Evolutionary conservation across 2,888 invertebrate genomes (phyloP), one percentile per base, ranked within the genome.

Genomic region (Coleophora flavipennella): DNA sequence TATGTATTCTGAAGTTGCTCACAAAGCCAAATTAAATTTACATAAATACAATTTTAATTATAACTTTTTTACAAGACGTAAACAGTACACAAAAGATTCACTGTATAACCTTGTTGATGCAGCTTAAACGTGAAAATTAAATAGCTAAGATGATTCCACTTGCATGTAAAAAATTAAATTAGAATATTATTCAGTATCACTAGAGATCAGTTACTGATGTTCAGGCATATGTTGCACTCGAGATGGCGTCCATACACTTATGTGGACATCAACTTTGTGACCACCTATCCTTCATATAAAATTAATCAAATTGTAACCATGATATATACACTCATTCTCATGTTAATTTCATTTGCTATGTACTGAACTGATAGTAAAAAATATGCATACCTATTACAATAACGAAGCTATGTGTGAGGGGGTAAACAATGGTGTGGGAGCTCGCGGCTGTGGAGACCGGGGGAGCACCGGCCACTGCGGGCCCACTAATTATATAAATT

Each of bases 21-120:
- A 81, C 83, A 83, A 84, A 83, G 83, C 84, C 79, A 83, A 84
- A 83, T 78, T 62, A 83, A 83, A 78, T 79, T 75, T 78, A 83
- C 79, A 83, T 84, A 84, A 83, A 83, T 83, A 84, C 79, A 81
- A 74, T 81, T 20, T 76, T 66, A 74, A 67, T 75, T 71, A 77
- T 72, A 79, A 78, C 70, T 68, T 79, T 59, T 81, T 80, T 83
- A 84, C 81, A 83, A 78, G 74, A 74, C 59, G 59, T 76, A 75
- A 71, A 77, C 68, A 70, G 68, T 76, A 78, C 76, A 79, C 63
- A 77, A 72, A 76, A 76, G 73, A 75, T 76, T 67, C 66, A 64
- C 57, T 63, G 67, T 69, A 60, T 76, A 80, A 67, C 68, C 59
- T 75, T 67, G 62, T 62, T 61, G 59, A 62, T 57, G 58, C 54